Evolutionary conservation across 2,113 vertebrate genomes (phyloP).

Genomic region (Heterotilapia buettikoferi): DNA sequence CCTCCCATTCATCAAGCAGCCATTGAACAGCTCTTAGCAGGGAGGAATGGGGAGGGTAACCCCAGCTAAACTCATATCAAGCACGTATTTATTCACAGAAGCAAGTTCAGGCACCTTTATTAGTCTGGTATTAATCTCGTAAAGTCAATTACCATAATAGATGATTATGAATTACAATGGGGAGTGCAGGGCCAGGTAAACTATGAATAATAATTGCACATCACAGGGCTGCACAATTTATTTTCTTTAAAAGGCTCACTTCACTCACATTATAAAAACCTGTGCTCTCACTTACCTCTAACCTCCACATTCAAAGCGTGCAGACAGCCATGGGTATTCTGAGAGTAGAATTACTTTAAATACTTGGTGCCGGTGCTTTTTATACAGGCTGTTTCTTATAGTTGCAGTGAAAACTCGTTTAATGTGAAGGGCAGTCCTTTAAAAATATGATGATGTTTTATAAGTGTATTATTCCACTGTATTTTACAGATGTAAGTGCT

Average conservation of each 20-base stretch:
- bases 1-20: constrained; percentile 46
- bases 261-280: not conserved
- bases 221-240: not conserved
- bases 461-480: not conserved
- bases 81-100: constrained; percentile 25
- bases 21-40: constrained; percentile 9
- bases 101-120: not conserved
- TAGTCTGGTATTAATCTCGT: not conserved
- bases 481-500: not conserved
- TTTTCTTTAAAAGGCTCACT: not conserved
- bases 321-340: not conserved
- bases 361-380: not conserved
- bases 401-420: not conserved
- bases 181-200: not conserved
- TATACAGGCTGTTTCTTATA: not conserved
- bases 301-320: not conserved
- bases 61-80: constrained; percentile 22
- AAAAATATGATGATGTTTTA: not conserved
- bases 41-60: not conserved
- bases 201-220: not conserved
- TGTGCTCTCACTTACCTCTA: not conserved
- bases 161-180: not conserved
- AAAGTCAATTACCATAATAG: not conserved
- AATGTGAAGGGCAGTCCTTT: not conserved
- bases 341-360: not conserved